Base-by-base conservation (phyloP, 1,140 invertebrate species). In the Drosophila melanogaster region DNA sequence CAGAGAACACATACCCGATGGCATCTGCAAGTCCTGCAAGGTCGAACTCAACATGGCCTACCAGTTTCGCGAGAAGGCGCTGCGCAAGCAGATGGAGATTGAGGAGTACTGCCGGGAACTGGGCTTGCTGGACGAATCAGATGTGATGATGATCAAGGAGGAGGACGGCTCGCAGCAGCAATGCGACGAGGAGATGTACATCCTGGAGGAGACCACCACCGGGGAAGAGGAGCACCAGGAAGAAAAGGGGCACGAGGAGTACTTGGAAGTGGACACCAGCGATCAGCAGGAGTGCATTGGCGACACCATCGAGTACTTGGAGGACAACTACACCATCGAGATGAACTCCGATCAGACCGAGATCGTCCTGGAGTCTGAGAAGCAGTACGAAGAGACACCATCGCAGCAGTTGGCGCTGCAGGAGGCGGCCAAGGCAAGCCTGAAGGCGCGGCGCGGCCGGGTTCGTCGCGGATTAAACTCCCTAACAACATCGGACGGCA, bases 1-100 rank as follows among this genome's bases (percentile, higher is more conserved):
- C 7, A 78, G 71, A 19, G 79, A 87, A 12, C 73, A 70, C 26
- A 76, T 90, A 10, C 90, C 90, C 6, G 79, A 91, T 46, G 70
- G 72, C 19, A 92, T 92, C 24, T 92, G 90, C 55, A 83, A 81
- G 47, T 59, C 62, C 1, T 92, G 90, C 79, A 85, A 84, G 22
- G 72, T 91, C 22, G 85, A 84, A 54, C 74, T 92, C 8, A 92
- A 89, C 33, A 83, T 92, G 86, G 90, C 90, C 0, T 91, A 73
- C 53, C 87, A 92, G 53, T 91, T 92, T 47, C 90, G 90, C 0
- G 74, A 77, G 47, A 90, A 90, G 47, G 90, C 90, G 1, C 35
- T 91, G 6, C 72, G 61, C 10, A 80, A 80, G 10, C 86, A 92
- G 46, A 46, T 44, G 0, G 74, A 83, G 17, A 86, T 92, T 2